Percentiles rank a stretch among this genome's conserved stretches.
These are phyloP conservation scores for Neopipo cinnamomea DNA, from an alignment of 2,113 vertebrate genomes.

Conservation along the genomic window DNA sequence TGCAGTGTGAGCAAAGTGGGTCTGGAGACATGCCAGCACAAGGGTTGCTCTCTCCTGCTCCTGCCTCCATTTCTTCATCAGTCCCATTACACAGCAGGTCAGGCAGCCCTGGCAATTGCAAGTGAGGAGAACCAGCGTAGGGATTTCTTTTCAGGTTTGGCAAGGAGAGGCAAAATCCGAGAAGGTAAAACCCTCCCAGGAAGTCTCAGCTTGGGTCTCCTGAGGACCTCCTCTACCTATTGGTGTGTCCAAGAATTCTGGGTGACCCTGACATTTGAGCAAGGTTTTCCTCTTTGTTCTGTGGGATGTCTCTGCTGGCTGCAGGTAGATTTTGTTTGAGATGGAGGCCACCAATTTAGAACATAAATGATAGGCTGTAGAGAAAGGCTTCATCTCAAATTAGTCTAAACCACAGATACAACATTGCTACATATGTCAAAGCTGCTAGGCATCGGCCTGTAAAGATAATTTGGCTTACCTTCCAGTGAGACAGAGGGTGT, in stretches of 20 bases:
- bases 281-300: background rate
- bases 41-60: background rate
- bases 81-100: background rate
- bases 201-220: background rate
- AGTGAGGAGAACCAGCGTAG: background rate
- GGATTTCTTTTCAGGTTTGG: background rate
- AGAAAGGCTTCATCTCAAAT: background rate
- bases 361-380: background rate
- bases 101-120: accelerated
- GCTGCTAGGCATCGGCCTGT: background rate
- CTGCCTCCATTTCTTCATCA: background rate
- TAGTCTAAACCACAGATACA: background rate
- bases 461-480: background rate
- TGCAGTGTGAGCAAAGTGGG: background rate
- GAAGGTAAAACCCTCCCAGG: background rate
- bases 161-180: background rate
- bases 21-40: background rate
- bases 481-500: background rate
- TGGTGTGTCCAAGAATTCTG: background rate
- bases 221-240: background rate
- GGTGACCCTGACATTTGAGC: background rate
- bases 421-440: background rate
- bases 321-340: background rate
- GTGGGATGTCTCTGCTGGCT: background rate
- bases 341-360: background rate